A percentile compares a stretch with the other conserved stretches of the same genome.
Conservation (phyloP, 2,888 invertebrate genomes). For the Mechanitis mazaeus region DNA sequence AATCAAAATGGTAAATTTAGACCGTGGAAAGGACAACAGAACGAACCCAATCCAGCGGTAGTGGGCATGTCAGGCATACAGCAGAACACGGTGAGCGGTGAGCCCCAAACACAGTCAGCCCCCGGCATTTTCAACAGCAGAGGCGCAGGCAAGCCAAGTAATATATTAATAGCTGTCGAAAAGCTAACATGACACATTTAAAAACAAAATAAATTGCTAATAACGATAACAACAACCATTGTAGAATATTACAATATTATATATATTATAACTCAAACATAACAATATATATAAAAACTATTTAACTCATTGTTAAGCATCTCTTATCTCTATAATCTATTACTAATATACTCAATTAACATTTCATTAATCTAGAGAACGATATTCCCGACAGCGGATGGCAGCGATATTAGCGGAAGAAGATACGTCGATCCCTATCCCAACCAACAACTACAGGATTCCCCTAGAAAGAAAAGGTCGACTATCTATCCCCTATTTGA, state of each 20-base stretch:
- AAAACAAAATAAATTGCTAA: no score
- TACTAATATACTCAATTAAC: conserved; percentile 17
- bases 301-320: neutral
- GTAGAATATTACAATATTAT: no score
- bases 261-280: no score
- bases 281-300: no score
- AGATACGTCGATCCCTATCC: conserved; percentile 70
- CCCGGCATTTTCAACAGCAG: conserved; percentile 67
- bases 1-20: conserved; percentile 34
- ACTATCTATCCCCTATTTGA: conserved; percentile 53
- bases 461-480: conserved; percentile 65
- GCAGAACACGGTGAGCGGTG: conserved; percentile 56
- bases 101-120: conserved; percentile 58
- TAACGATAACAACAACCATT: no score
- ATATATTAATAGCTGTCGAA: conserved; percentile 22
- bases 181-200: no score
- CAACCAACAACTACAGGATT: conserved; percentile 65
- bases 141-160: conserved; percentile 68
- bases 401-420: conserved; percentile 64
- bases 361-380: conserved; percentile 65
- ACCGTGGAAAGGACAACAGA: conserved; percentile 71
- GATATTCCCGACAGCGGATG: conserved; percentile 71
- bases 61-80: conserved; percentile 64
- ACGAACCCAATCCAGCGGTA: conserved; percentile 65
- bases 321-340: neutral